Percentiles rank a stretch among this genome's conserved stretches.
Evolutionary conservation across 2,888 invertebrate genomes (phyloP).

Genomic region (Synergus umbraculus): DNA sequence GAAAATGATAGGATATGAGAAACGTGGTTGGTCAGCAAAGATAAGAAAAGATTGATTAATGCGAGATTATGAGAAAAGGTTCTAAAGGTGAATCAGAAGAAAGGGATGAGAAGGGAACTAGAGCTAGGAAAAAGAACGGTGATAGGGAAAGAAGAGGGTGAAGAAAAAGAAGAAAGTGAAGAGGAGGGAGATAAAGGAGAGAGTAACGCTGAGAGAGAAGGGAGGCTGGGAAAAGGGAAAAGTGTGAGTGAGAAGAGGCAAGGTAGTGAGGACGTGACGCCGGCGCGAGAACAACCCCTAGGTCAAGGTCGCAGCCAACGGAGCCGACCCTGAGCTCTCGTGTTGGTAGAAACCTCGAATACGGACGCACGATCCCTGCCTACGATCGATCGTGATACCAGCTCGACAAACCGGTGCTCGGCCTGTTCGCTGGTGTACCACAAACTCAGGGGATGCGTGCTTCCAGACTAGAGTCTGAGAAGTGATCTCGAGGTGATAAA

Average conservation of each 20-base stretch:
- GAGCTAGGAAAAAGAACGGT: constrained; percentile 21
- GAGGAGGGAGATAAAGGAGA: neutral
- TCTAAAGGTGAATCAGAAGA: neutral
- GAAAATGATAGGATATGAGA: no score
- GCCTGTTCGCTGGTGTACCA: constrained; percentile 11
- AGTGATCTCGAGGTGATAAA: neutral
- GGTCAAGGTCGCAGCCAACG: constrained; percentile 70
- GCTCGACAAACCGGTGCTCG: constrained; percentile 34
- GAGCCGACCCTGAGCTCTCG: constrained; percentile 47
- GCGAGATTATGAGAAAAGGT: neutral
- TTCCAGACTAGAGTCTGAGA: neutral
- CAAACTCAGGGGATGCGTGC: constrained; percentile 35
- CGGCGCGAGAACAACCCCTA: constrained; percentile 72
- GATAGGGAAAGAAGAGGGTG: constrained; percentile 14
- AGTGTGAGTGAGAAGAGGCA: constrained; percentile 29
- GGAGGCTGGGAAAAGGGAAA: constrained; percentile 28
- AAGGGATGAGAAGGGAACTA: neutral
- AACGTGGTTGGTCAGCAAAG: no score
- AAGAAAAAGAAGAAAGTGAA: neutral
- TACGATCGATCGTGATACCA: constrained; percentile 53
- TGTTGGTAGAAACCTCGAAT: constrained; percentile 48
- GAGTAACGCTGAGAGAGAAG: constrained; percentile 11
- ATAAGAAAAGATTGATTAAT: no score
- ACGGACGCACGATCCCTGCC: constrained; percentile 52
- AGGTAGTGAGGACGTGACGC: constrained; percentile 37